Base-by-base conservation (phyloP, 2,888 invertebrate species). In the Boloria selene region DNA sequence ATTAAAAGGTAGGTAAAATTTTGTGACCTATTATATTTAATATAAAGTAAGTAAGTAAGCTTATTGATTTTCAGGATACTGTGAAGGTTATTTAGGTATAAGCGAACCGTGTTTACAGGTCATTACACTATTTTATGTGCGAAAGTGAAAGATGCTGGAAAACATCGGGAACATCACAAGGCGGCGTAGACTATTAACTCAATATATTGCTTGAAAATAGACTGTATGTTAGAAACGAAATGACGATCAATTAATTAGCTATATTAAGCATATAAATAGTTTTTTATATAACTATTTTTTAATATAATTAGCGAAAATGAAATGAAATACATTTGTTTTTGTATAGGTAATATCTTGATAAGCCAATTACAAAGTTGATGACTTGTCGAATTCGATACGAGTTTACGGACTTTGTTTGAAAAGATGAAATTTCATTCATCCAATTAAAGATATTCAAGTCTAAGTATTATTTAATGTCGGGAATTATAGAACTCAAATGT, bases 91-190 rank as follows among this genome's bases (percentile, higher is more conserved):
- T 53, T 64, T 61, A 58, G n/a, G 14, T 26, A 38, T 38, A 68
- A 18, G n/a, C 31, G 14, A 42, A 38, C 49, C 44, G 50, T 65
- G 55, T 65, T 65, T 65, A 65, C 31, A 17, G 60, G 54, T 68
- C 65, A 51, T 65, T 56, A 66, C 38, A 52, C 52, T 53, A 53
- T 64, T 67, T 70, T 67, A 70, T 67, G 59, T 60, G 65, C 60
- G 67, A 63, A 70, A 65, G 67, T 62, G 65, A 65, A 67, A 65
- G 52, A 68, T 38, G 47, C 56, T 59, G 66, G 62, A 65, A 65
- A 65, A 64, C 56, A 61, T 61, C 53, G 47, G 42, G 52, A 63
- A 61, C 65, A 66, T 65, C 62, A 61, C 45, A 62, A 65, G 59
- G 55, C 53, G 53, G 53, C 51, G 42, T 49, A 45, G 53, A 67